Percentiles rank a stretch among this genome's conserved stretches.
phyloP scores from a whole-genome alignment of 2,113 vertebrate species.

The Hyaena hyaena region DNA sequence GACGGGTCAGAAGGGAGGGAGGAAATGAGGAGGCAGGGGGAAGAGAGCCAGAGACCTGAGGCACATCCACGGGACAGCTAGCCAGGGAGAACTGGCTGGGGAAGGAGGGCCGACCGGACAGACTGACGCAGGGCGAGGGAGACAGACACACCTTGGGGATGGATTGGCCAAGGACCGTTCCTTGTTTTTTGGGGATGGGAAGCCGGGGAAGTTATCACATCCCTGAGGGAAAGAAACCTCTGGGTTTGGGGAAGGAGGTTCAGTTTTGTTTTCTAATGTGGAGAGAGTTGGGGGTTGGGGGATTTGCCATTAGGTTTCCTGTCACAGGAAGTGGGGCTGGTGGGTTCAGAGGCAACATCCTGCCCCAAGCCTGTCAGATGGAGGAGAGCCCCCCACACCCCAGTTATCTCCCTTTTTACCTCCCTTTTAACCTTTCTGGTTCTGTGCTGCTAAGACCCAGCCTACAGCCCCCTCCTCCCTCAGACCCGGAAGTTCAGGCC shows the following conservation, averaged over 20 bases:
- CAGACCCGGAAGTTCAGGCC: neutral
- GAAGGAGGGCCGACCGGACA: neutral
- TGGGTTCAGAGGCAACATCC: slow-evolving; percentile 76
- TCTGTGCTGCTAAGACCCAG: neutral
- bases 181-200: neutral
- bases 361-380: slow-evolving; percentile 45
- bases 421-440: neutral
- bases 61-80: neutral
- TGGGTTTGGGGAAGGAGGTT: neutral
- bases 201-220: neutral
- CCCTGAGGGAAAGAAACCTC: neutral
- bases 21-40: neutral
- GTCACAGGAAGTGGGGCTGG: slow-evolving; percentile 80
- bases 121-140: neutral
- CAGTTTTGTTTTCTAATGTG: slow-evolving; percentile 51
- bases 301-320: slow-evolving; percentile 76
- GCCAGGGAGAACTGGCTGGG: neutral
- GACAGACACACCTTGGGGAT: neutral
- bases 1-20: neutral
- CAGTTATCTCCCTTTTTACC: neutral
- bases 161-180: neutral
- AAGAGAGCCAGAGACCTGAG: neutral
- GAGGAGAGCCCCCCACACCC: neutral
- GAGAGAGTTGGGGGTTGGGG: slow-evolving; percentile 56
- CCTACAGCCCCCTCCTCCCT: neutral